Evolutionary conservation across 2,797 vertebrate species (phyloP), one percentile per base, ranked within the genome.

Genomic region (Pteronotus mesoamericanus): DNA sequence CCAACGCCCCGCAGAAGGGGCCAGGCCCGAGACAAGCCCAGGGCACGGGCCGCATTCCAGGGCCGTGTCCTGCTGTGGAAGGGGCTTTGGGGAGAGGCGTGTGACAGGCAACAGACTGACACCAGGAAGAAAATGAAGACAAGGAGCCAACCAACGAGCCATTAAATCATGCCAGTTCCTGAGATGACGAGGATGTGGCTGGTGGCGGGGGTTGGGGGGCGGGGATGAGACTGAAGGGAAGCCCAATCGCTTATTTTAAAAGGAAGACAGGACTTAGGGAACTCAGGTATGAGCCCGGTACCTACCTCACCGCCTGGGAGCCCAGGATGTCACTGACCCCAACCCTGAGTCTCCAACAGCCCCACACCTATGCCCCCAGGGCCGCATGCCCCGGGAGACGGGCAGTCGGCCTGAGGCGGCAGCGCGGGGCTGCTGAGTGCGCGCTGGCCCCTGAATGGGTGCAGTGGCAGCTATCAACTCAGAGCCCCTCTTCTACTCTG

Each of bases 231-330:
- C 0, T 8, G 29, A 78, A 46, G 15, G 26, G 75, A 94, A 91
- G 37, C 74, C 19, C 0, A 26, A 15, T 24, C 0, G 0, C 68
- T 55, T 53, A 11, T 71, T 46, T 82, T 69, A 29, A 87, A 86
- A 93, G 68, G 37, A 34, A 80, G 84, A 37, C 39, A 59, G 51
- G 64, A 77, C n/a, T 72, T 66, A 16, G 29, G 22, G 87, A 51
- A 64, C 2, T 29, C n/a, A 12, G 34, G 14, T 14, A 44, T 3
- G 9, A 77, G 34, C 19, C 71, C 12, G 24, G 19, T 29, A 24
- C 39, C 39, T 26, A 11, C 9, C 29, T 61, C 24, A 22, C 3
- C 42, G 32, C 29, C 48, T 53, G 24, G 1, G 18, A 72, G 26
- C 39, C 32, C 71, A 61, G 0, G 15, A 24, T 64, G 46, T 61